Evolutionary conservation across 1,140 invertebrate species (phyloP), one percentile per base, ranked within the genome.

Genomic region (Drosophila dunni): DNA sequence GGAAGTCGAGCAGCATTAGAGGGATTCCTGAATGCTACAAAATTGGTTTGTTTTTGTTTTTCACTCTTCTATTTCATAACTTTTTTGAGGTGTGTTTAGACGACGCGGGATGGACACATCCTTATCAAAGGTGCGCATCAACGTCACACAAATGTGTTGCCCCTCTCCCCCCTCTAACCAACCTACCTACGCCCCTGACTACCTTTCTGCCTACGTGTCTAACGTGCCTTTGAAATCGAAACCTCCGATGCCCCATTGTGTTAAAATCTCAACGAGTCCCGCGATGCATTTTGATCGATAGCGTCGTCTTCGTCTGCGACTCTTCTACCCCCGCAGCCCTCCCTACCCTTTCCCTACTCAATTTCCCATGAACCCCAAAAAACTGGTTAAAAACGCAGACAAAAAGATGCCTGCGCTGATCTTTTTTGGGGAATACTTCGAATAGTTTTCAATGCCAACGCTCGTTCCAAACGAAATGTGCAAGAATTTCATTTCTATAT

Each of bases 91-190:
- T 66, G 83, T 88, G 79, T 82, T 29, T 48, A 48, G 45, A 46
- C 58, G 15, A 61, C 58, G 24, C 38, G 42, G 50, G 73, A 46
- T 79, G 50, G 64, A 50, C 58, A 75, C 68, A 82, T 88, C 79
- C 82, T 86, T 86, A 86, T 86, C 82, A 69, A 77, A 86, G 83
- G 82, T 83, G 83, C 82, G 79, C 82, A 86, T 86, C 82, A 88
- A 74, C 82, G 83, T 82, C 82, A 77, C 82, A 77, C 57, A 76
- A 61, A 67, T 72, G 24, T 29, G 3, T 29, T 29, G 6, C 24
- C 6, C 24, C 24, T 0, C 6, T 6, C 24, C 6, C 24, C 24
- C 24, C 24, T 29, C 24, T 29, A n/a, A n/a, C 24, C 6, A 29
- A 1, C 42, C 44, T 42, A 20, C 67, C 50, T 13, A 42, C 45